phyloP scores from a whole-genome alignment of 2,113 vertebrate genomes.

The Phainopepla nitens region DNA sequence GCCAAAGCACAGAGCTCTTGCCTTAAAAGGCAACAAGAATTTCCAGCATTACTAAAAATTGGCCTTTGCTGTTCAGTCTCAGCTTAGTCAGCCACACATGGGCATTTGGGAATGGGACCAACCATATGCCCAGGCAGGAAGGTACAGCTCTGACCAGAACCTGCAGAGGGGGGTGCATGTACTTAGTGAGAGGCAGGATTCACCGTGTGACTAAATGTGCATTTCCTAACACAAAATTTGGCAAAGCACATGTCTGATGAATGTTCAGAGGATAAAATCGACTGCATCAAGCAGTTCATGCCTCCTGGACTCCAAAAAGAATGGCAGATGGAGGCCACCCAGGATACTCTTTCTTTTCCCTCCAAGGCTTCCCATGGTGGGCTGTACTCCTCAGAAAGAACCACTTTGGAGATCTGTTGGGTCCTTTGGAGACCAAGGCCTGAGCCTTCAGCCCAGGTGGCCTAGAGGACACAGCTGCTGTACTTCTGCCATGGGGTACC shows the following conservation, averaged over 20 bases:
- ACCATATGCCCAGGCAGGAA: not conserved
- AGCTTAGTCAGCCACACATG: not conserved
- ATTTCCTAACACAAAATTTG: not conserved
- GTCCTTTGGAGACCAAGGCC: not conserved
- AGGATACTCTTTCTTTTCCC: not conserved
- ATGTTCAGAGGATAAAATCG: not conserved
- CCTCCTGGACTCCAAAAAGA: not conserved
- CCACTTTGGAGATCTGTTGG: not conserved
- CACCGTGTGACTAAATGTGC: rapidly evolving
- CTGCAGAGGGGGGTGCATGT: not conserved
- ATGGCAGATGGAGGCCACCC: not conserved
- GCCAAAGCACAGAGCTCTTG: not conserved
- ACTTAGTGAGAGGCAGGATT: not conserved
- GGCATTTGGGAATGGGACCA: not conserved
- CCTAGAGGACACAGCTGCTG: not conserved
- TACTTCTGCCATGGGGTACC: not conserved
- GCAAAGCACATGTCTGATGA: not conserved
- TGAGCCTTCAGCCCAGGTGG: not conserved
- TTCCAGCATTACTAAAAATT: not conserved
- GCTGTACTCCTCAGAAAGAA: not conserved
- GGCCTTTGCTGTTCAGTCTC: not conserved
- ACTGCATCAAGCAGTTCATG: not conserved
- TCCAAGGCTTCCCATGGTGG: not conserved
- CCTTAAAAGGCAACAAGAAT: not conserved
- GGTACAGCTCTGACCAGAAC: not conserved